Conservation (phyloP, 2,888 invertebrate species). For the Lasioglossum lativentre region DNA sequence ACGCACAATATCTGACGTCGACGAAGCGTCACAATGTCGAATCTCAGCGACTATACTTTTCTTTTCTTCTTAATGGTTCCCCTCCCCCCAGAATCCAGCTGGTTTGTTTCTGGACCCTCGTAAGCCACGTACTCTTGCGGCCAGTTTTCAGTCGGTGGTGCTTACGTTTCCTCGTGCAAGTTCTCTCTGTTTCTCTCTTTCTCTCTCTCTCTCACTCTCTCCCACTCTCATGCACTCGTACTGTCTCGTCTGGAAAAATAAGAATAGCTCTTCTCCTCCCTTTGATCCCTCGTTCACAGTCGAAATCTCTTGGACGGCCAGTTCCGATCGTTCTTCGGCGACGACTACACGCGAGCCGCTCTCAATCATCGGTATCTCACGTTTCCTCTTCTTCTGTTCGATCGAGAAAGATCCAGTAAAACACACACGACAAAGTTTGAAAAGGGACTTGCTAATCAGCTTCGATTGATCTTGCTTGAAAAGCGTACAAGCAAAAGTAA, state of each 20-base stretch:
- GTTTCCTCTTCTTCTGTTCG: background rate
- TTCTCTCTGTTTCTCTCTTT: background rate
- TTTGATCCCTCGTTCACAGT: conserved; percentile 24
- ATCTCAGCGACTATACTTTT: background rate
- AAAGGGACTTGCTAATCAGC: background rate
- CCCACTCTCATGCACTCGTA: background rate
- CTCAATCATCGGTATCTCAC: background rate
- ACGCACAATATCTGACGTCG: background rate
- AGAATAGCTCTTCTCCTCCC: conserved; percentile 57
- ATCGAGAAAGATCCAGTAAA: background rate
- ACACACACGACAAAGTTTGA: too few species aligned
- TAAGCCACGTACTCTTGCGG: conserved; percentile 40
- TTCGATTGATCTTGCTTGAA: background rate
- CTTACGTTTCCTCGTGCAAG: conserved; percentile 39
- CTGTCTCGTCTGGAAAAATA: conserved; percentile 46
- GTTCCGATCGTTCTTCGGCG: conserved; percentile 13
- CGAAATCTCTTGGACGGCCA: conserved; percentile 24
- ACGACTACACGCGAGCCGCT: conserved; percentile 12
- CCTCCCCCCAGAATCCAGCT: conserved; percentile 43
- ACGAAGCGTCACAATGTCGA: background rate
- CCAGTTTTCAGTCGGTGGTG: conserved; percentile 55
- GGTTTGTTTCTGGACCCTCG: conserved; percentile 58
- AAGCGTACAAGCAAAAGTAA: too few species aligned
- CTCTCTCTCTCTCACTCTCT: background rate
- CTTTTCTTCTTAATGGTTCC: background rate